Base-by-base conservation (phyloP, 2,888 invertebrate species). In the Eristalis tenax region DNA sequence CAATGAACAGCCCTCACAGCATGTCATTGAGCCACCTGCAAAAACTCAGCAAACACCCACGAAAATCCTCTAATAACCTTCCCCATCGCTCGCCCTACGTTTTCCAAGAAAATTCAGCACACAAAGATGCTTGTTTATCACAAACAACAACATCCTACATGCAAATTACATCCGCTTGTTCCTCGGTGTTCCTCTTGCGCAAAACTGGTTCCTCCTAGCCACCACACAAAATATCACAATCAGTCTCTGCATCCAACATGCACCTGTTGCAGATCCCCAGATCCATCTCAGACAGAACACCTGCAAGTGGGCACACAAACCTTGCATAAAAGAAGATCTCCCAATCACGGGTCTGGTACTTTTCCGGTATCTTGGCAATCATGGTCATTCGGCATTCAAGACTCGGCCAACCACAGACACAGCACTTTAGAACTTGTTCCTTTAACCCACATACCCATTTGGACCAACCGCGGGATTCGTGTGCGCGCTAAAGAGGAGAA, bases 401-500 rank as follows among this genome's bases (percentile, higher is more conserved):
- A 50, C 13, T 13, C 6, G 43, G n/a, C 43, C 43, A n/a, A 4
- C 43, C n/a, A n/a, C n/a, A n/a, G n/a, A n/a, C 1, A 1, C n/a
- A 50, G 18, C 8, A 18, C 18, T 26, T 69, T n/a, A 50, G 69
- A 77, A 77, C 77, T 68, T 69, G 69, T 77, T 77, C 77, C 63
- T 77, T 63, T 77, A 77, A 77, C 77, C 77, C 69, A 77, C 63
- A 77, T 69, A 68, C 23, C 13, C 76, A 76, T 76, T 76, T 59
- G 59, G 59, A 50, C 18, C 43, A 57, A 56, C 57, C 61, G 28
- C 63, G 68, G 22, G 63, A 38, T 18, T 26, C 13, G 50, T 23
- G 26, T 38, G 2, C 26, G 15, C 59, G 6, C 10, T 50, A 65
- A 65, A 23, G 43, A 26, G 40, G 3, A 59, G 38, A n/a, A 32